Evolutionary conservation across 2,888 invertebrate genomes (phyloP).

Genomic region (Dermolepida albohirtum): DNA sequence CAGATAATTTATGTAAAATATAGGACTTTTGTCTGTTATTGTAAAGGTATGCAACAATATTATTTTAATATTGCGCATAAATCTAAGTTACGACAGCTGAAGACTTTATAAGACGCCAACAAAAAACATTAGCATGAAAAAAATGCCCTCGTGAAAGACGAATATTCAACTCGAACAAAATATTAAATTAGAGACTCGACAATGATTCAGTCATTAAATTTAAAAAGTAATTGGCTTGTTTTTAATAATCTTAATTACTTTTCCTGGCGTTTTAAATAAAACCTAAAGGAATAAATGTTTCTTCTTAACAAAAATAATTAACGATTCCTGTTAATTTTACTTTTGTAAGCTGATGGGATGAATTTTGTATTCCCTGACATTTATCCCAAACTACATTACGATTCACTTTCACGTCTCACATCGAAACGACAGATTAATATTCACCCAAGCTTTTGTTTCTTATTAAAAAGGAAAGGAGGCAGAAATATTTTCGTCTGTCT

Average conservation of each 20-base stretch:
- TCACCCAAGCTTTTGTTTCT: constrained; percentile 26
- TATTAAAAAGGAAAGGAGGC: constrained; percentile 19
- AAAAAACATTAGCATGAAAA: too few species aligned
- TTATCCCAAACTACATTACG: neutral
- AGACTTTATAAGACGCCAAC: too few species aligned
- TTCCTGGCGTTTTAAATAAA: neutral
- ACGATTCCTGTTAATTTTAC: constrained; percentile 7
- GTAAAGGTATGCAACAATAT: too few species aligned
- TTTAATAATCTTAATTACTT: constrained; percentile 12
- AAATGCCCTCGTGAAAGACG: too few species aligned
- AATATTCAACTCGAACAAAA: too few species aligned
- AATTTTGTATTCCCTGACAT: neutral
- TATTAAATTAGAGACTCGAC: too few species aligned
- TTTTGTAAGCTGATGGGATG: neutral
- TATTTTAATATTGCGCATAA: too few species aligned
- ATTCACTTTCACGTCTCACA: constrained; percentile 12
- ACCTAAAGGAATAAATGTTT: neutral
- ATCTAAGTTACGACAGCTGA: too few species aligned
- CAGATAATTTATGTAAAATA: too few species aligned
- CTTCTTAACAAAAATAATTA: neutral
- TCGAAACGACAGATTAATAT: constrained; percentile 21
- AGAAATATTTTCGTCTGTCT: constrained; percentile 11
- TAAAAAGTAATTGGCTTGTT: neutral
- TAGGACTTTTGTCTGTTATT: too few species aligned
- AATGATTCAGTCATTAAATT: too few species aligned